Evolutionary conservation across 2,113 vertebrate species (phyloP), one percentile per base, ranked within the genome.

Genomic region (Eolophus roseicapilla): DNA sequence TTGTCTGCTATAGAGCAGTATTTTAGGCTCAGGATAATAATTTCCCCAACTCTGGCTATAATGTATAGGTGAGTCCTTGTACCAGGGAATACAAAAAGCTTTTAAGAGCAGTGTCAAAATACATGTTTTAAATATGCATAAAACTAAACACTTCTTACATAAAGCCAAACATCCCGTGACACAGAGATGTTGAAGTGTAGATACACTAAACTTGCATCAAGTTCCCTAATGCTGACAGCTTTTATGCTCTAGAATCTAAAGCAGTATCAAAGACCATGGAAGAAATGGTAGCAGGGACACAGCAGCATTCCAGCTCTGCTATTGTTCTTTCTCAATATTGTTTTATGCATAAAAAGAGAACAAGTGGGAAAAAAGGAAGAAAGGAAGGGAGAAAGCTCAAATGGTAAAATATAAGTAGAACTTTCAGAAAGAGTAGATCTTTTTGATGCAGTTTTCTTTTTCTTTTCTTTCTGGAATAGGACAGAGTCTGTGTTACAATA

Each of bases 341-440:
- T 59, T 67, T 35, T 83, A 33, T 55, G 65, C 21, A 9, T 31
- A 55, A 33, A 91, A 62, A 88, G 35, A 84, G 37, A 49, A 78
- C 52, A 73, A 75, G 76, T 20, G 47, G 41, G 19, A 65, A 65
- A 19, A n/a, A 10, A 87, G 63, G 64, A 27, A 50, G 21, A 18
- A 13, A 27, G 25, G 41, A 9, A 86, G 33, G 35, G 14, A 88
- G 41, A 33, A 67, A 64, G 59, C 5, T 82, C 63, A 95, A 94
- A 90, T 39, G 41, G 55, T 70, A 92, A 96, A 94, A 90, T 82
- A 95, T 8, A 24, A 91, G 55, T 20, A 71, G 28, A 79, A 29
- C 29, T 91, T 95, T 96, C 67, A 94, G 76, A 95, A 95, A 84
- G 52, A 90, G 37, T 28, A 82, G 64, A 64, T 74, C 27, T 85